Base-by-base conservation (phyloP, 1,140 invertebrate species). In the Cydia fagiglandana region DNA sequence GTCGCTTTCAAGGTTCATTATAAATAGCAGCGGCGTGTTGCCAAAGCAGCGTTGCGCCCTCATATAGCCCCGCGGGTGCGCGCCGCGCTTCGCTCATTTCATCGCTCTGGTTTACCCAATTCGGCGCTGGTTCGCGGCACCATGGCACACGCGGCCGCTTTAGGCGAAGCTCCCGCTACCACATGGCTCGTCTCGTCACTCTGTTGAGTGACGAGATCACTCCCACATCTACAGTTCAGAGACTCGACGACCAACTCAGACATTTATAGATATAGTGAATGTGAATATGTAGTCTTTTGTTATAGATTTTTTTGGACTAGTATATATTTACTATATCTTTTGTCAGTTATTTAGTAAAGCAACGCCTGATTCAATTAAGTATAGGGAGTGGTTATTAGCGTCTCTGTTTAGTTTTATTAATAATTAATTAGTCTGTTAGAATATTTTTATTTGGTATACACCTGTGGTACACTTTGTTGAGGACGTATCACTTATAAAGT, bases 1-100 rank as follows among this genome's bases (percentile, higher is more conserved):
- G 89, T 86, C 89, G 86, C 79, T 90, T 86, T 91, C 89, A 92
- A 91, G 90, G 89, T 92, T 89, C 85, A 85, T 86, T 91, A 92
- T 89, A 91, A 91, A 91, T 92, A 92, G 89, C 88, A 84, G 79
- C 85, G 88, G 88, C 85, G 83, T 84, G 86, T 83, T 92, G 90
- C 89, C 89, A 91, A 90, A 90, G 88, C 84, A 80, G 81, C 80
- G 86, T 86, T 86, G 81, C 86, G 84, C 85, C 85, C 85, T 86
- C 88, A 90, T 89, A 90, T 84, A 83, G 84, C 84, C 82, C 84
- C 82, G 38, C 30, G 75, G 78, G 74, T 70, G 73, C 75, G 17
- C 24, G 73, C 7, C 66, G 34, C 38, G 66, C 30, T 70, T 70
- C 66, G 66, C 66, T 70, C 34, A 41, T 70, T 70, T 70, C 66